Percentiles rank a stretch among this genome's conserved stretches.
Evolutionary conservation across 2,888 invertebrate species (phyloP).

Genomic region (Nysson spinosus): DNA sequence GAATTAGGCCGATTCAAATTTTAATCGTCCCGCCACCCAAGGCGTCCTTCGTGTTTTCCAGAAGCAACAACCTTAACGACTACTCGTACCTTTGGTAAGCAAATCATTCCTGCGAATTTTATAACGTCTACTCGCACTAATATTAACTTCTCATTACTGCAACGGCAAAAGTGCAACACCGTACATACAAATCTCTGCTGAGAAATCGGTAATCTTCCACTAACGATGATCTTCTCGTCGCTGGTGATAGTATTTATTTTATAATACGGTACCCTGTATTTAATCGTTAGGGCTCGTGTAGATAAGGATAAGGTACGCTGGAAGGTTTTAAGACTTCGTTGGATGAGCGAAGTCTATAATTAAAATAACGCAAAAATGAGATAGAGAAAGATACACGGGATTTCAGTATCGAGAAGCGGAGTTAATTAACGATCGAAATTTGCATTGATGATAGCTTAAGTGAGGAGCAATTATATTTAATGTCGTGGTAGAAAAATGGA

Average conservation of each 20-base stretch:
- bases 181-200: not conserved
- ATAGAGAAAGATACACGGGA: not conserved
- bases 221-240: too few species aligned
- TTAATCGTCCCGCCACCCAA: conserved; percentile 57
- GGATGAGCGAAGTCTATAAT: conserved; percentile 18
- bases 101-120: conserved; percentile 23
- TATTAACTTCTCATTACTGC: too few species aligned
- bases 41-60: conserved; percentile 12
- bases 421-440: conserved; percentile 20
- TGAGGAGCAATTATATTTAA: conserved; percentile 52
- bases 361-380: conserved; percentile 10
- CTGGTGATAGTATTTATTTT: not conserved
- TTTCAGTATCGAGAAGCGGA: not conserved
- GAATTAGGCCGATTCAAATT: conserved; percentile 55
- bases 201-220: not conserved
- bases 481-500: conserved; percentile 42
- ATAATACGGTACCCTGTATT: conserved; percentile 7
- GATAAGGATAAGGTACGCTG: conserved; percentile 14
- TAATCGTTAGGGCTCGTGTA: conserved; percentile 32
- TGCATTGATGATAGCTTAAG: conserved; percentile 28
- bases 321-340: not conserved
- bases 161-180: not conserved
- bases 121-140: conserved; percentile 2
- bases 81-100: conserved; percentile 23
- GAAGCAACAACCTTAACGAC: conserved; percentile 21